Conservation (phyloP, 2,113 vertebrate genomes). For the Pangasianodon gigas region DNA sequence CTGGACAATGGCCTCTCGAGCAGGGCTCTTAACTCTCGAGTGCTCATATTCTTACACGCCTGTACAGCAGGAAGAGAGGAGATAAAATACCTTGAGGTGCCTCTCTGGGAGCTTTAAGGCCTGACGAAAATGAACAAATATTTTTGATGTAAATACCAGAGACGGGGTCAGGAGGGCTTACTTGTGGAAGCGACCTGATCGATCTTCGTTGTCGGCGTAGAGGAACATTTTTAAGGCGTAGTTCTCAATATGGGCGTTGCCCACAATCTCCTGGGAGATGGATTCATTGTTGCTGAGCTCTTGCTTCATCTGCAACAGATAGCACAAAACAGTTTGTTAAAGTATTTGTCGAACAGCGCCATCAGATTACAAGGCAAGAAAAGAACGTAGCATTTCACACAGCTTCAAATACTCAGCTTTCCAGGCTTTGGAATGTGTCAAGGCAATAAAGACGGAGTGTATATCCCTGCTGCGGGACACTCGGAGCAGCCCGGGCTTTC, state of each 20-base stretch:
- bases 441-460: constrained; percentile 6
- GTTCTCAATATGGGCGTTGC: constrained; percentile 95
- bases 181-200: constrained; percentile 92
- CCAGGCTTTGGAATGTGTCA: background rate
- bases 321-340: constrained; percentile 13
- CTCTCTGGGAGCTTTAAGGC: background rate
- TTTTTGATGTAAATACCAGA: background rate
- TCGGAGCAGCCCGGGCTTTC: constrained; percentile 26
- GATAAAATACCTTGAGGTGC: background rate
- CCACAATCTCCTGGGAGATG: constrained; percentile 93
- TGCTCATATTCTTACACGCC: background rate
- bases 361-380: background rate
- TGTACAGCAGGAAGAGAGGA: background rate
- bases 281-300: constrained; percentile 90
- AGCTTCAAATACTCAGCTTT: background rate
- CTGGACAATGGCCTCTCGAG: background rate
- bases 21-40: too few species aligned
- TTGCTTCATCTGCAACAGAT: constrained; percentile 88
- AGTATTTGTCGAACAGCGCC: background rate
- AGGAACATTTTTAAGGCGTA: constrained; percentile 98
- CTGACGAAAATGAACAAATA: background rate
- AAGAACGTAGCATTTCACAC: background rate
- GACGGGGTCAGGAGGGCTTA: constrained; percentile 64
- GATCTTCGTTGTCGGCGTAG: constrained; percentile 96
- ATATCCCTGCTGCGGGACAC: background rate